Evolutionary conservation across 2,888 invertebrate species (phyloP), one percentile per base, ranked within the genome.

Genomic region (Matsumyia berberina): DNA sequence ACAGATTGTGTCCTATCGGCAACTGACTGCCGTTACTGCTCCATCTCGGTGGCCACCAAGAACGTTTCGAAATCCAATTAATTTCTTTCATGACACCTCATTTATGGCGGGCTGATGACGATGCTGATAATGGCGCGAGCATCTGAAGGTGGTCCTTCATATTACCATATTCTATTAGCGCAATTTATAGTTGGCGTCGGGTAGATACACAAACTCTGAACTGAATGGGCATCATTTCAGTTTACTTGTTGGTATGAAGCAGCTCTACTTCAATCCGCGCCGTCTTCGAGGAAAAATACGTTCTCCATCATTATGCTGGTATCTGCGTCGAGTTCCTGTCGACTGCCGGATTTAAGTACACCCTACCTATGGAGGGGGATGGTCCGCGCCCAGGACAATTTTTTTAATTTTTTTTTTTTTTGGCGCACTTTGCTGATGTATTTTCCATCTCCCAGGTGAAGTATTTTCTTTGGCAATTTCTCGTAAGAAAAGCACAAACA

Each of bases 141-240:
- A 72, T 82, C 37, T n/a, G 46, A 57, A 64, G 62, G 51, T 62
- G 64, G 44, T 62, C 77, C 81, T 82, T 82, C 70, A 82, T 55
- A 85, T 85, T 85, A 85, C 64, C 85, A 85, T 85, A 85, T 85
- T 85, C 85, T 85, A 85, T 85, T 80, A 80, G 79, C 76, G 74
- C 60, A 69, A 76, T 74, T 85, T 80, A 80, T 80, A 83, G 73
- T 69, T 67, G 72, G 35, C 7, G 44, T 11, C 3, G 15, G 33
- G 44, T 57, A 33, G 49, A 60, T 46, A 62, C 67, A 62, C 67
- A 62, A 67, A 39, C 44, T 31, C 35, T 29, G 49, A 49, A 44
- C 53, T 62, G 55, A 76, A 76, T 85, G 74, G 74, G 74, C 80
- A 58, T 70, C 80, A 64, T 73, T 57, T 51, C 57, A 55, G 58